Conservation (phyloP, 2,113 vertebrate species). For the Pelusios castaneus region DNA sequence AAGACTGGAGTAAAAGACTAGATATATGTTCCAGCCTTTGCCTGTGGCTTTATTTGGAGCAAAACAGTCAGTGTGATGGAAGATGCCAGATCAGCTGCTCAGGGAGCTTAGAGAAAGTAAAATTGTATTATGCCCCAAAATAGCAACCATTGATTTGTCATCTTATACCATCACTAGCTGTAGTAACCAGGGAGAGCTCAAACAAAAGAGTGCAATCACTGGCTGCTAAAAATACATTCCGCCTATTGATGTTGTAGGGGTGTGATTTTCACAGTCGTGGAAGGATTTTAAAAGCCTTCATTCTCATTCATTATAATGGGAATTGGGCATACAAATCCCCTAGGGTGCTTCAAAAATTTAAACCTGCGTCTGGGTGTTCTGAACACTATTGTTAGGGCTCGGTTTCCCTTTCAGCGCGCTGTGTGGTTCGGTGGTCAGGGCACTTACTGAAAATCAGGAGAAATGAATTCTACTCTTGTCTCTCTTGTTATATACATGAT, state of each 20-base stretch:
- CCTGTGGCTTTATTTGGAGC: background rate
- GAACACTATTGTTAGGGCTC: background rate
- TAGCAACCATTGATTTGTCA: slow-evolving; percentile 37
- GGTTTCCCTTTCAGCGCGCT: background rate
- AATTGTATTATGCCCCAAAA: slow-evolving; percentile 13
- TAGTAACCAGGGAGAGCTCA: background rate
- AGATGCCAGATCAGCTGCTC: slow-evolving; percentile 28
- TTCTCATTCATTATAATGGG: background rate
- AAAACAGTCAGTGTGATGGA: background rate
- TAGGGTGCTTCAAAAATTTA: accelerated
- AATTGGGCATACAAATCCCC: background rate
- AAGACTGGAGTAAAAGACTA: background rate
- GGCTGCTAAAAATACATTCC: background rate
- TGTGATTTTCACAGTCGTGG: accelerated
- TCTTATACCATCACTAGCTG: background rate
- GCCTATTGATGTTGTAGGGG: background rate
- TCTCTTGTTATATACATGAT: background rate
- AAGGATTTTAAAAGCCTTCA: background rate
- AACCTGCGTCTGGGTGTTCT: background rate
- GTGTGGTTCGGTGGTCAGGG: accelerated
- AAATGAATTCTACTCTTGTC: background rate
- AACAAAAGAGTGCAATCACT: background rate
- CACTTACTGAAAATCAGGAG: background rate
- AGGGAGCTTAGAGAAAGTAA: background rate
- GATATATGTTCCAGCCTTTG: background rate